Evolutionary conservation across 2,797 vertebrate genomes (phyloP), one percentile per base, ranked within the genome.

Genomic region (Falco naumanni): DNA sequence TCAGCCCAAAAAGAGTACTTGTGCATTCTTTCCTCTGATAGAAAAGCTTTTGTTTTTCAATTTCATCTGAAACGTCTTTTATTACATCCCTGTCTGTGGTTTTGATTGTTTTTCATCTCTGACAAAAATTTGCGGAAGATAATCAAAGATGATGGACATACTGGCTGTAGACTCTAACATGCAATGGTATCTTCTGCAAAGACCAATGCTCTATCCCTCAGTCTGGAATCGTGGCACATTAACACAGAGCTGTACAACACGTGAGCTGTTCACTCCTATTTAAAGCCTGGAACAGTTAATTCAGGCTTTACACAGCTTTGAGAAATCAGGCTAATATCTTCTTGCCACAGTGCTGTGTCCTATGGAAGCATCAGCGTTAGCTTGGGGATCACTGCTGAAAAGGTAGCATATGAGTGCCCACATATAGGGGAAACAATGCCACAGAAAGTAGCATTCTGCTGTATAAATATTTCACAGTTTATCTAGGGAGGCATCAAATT

Each of bases 11-110:
- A 15, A 47, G 16, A 0, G 1, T 50, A 39, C 17, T 45, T 29
- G 1, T 10, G 0, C 5, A n/a, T 61, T 33, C 33, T 11, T 4
- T 4, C 4, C 2, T 4, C 9, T 31, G 1, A 33, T 21, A 39
- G 12, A 50, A 50, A 85, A 47, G 4, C 4, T 64, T 39, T 20
- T 11, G 2, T 64, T 89, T 85, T 89, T n/a, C 8, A 41, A 8
- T 12, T 74, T 81, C 24, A n/a, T 24, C 4, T 50, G 5, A 63
- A 79, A 17, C 14, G 24, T 78, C 78, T 69, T 7, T 51, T 28
- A 22, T 45, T 63, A 20, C 4, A n/a, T 37, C 14, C 6, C 18
- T 63, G 2, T 51, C 39, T 70, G 4, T n/a, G 80, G 18, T 86
- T 74, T 16, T 60, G 31, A 12, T 65, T 71, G 16, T 6, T 71